phyloP scores from a whole-genome alignment of 2,113 vertebrate genomes.

The Crotalus tigris region DNA sequence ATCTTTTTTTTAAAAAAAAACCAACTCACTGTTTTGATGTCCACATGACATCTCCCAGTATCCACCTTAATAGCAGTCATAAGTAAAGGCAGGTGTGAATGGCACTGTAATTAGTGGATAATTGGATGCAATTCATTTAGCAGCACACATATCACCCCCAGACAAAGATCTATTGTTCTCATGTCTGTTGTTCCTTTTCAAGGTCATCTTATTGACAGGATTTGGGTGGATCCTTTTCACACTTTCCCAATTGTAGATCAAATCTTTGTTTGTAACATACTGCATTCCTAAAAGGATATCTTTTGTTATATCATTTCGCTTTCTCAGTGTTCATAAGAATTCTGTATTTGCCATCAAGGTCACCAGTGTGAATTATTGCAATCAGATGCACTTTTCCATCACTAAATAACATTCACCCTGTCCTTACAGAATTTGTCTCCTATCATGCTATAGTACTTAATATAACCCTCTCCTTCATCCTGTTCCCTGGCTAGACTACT shows the following conservation, averaged over 20 bases:
- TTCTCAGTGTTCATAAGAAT: not conserved
- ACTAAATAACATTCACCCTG: not conserved
- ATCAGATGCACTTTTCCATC: not conserved
- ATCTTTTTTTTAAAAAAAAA: not conserved
- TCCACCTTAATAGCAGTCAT: not conserved
- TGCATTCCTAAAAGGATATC: not conserved
- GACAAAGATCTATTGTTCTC: conserved; percentile 24
- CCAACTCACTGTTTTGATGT: not conserved
- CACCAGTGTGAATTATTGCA: not conserved
- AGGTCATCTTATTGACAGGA: conserved; percentile 12
- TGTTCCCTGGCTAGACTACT: not conserved
- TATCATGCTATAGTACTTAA: not conserved
- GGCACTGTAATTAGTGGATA: conserved; percentile 28
- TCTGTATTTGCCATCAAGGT: not conserved
- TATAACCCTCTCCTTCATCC: not conserved
- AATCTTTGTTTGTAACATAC: not conserved
- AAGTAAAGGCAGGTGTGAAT: conserved; percentile 6
- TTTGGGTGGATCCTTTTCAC: conserved; percentile 3
- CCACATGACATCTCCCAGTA: not conserved
- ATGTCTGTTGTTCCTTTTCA: not conserved
- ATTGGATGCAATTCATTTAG: conserved; percentile 26
- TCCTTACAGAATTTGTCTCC: not conserved
- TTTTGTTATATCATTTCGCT: not conserved
- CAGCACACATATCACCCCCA: conserved; percentile 13
- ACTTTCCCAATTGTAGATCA: not conserved